Evolutionary conservation across 64 coral and sea anemone species (phyloP), one percentile per base, ranked within the genome.

Genomic region (Hydrozoanthus tunicans): DNA sequence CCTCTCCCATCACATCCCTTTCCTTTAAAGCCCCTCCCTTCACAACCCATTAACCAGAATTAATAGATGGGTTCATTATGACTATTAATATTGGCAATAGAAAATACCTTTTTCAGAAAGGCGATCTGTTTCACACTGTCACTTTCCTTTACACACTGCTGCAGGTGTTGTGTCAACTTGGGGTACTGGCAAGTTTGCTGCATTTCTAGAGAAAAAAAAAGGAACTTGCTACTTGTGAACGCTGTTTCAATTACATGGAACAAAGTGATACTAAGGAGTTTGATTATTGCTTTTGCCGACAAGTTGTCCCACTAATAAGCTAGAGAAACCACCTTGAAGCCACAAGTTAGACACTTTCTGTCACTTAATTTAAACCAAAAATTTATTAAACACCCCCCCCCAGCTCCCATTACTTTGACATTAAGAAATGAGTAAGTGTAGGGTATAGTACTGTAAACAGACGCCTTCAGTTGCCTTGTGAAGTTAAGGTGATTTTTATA

Each of bases 21-120:
- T 15, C 15, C 6, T 6, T 32, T 23, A 53, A 54, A 32, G 27
- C 13, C 5, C 12, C 25, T 24, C 55, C 17, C 3, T 32, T 57
- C 23, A 23, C 0, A 23, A 79, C 5, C 32, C 13, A 32, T 8
- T 69, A 15, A 70, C 11, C 15, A 60, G 61, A 83, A 51, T 65
- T 24, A 43, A 86, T 71, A 27, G 10, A 10, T 17, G 11, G 20
- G 9, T 54, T 58, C 12, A 4, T 17, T 81, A 17, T n/a, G 9
- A 64, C 4, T 83, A 58, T 14, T 68, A 11, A 13, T 7, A 11
- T 11, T 23, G 4, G n/a, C 7, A 59, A 65, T 1, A 61, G 9
- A n/a, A n/a, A 68, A 70, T 65, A 96, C 94, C 94, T 96, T 93
- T 86, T 91, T 96, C 20, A 96, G 13, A 24, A 90, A 67, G 20